Percentiles rank a stretch among this genome's conserved stretches.
phyloP scores from a whole-genome alignment of 2,113 vertebrate species.

The Gadus chalcogrammus region DNA sequence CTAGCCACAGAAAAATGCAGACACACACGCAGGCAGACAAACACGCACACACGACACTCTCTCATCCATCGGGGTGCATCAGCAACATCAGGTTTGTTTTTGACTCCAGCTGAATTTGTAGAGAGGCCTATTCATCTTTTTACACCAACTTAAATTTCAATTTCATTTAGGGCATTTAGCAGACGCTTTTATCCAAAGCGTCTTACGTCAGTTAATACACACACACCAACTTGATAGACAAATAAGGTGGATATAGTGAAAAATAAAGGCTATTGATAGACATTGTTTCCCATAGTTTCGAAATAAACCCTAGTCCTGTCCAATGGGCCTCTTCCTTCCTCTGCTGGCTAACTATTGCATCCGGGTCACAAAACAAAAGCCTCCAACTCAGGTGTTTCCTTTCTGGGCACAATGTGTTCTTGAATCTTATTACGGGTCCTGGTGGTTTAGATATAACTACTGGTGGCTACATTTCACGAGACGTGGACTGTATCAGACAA shows the following conservation, averaged over 20 bases:
- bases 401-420: slow-evolving; percentile 28
- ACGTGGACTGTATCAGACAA: background rate
- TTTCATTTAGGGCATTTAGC: too few species aligned
- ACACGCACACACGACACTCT: slow-evolving; percentile 2
- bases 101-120: slow-evolving; percentile 24
- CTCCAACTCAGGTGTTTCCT: slow-evolving; percentile 60
- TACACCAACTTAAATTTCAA: background rate
- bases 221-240: background rate
- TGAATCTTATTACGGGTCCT: too few species aligned
- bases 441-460: too few species aligned
- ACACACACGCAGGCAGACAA: background rate
- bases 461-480: background rate
- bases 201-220: too few species aligned
- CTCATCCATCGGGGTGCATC: slow-evolving; percentile 37
- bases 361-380: slow-evolving; percentile 39
- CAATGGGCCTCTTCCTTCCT: slow-evolving; percentile 35
- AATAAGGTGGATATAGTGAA: background rate
- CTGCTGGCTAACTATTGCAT: slow-evolving; percentile 14
- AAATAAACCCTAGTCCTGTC: background rate
- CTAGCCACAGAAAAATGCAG: background rate
- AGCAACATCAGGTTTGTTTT: slow-evolving; percentile 9
- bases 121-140: background rate
- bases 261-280: slow-evolving; percentile 4
- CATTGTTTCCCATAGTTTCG: slow-evolving; percentile 17
- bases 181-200: too few species aligned